phyloP scores from a whole-genome alignment of 53 echinoderm and acorn worm species.

The Crossaster papposus region DNA sequence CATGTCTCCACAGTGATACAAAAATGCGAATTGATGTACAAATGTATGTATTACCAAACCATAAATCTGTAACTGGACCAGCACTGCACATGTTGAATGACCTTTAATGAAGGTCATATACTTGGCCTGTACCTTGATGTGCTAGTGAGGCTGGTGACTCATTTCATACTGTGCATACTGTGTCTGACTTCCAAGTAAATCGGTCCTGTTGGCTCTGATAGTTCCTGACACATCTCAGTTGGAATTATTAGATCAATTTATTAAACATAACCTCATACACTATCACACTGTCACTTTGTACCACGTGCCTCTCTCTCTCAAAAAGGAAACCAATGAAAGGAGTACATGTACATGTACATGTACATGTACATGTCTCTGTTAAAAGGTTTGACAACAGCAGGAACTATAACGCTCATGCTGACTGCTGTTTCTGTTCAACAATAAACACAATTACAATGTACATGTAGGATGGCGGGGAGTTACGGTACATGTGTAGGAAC shows the following conservation, averaged over 20 bases:
- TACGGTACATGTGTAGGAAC: too few relatives aligned
- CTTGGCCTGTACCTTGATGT: not conserved
- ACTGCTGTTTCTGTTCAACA: too few relatives aligned
- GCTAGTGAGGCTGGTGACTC: constrained; percentile 3
- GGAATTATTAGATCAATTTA: not conserved
- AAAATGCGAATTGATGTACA: not conserved
- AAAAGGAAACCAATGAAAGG: not conserved
- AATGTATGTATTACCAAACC: constrained; percentile 12
- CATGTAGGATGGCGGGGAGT: not conserved
- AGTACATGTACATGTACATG: too few relatives aligned
- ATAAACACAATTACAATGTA: too few relatives aligned
- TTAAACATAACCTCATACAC: not conserved
- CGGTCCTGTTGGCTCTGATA: not conserved
- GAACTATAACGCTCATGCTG: too few relatives aligned
- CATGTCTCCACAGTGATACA: not conserved
- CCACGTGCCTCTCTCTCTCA: too few relatives aligned
- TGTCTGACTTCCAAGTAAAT: constrained; percentile 12
- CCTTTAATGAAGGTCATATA: constrained; percentile 23
- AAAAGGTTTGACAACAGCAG: too few relatives aligned
- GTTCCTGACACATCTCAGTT: not conserved
- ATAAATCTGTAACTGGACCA: not conserved
- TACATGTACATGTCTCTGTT: too few relatives aligned
- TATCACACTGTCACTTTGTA: too few relatives aligned
- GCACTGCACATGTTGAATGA: not conserved
- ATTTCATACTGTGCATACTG: not conserved